Conservation (phyloP, 2,797 vertebrate genomes). For the Cuniculus paca region DNA sequence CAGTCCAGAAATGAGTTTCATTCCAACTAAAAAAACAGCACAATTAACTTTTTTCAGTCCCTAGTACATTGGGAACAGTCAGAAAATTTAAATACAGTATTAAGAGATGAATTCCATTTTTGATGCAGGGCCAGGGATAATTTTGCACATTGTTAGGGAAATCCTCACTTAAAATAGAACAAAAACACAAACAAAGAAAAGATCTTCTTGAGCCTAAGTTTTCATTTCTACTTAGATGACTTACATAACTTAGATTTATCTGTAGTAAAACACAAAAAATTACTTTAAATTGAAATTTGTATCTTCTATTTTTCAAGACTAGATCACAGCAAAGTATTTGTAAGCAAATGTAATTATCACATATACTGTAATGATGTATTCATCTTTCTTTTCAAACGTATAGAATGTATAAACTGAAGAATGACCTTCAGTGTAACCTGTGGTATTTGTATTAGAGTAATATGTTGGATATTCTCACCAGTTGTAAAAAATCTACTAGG, state of each 20-base stretch:
- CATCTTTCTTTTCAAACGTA: not conserved
- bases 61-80: not conserved
- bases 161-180: not conserved
- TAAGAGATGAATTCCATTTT: not conserved
- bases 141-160: not conserved
- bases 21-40: not conserved
- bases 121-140: not conserved
- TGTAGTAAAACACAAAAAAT: not conserved
- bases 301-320: not conserved
- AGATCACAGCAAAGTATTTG: not conserved
- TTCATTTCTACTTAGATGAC: not conserved
- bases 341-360: not conserved
- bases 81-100: not conserved
- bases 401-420: not conserved
- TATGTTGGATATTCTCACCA: not conserved
- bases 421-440: not conserved
- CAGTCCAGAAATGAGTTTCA: not conserved
- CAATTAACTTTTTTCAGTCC: not conserved
- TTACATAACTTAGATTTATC: conserved; percentile 18
- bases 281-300: not conserved
- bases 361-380: not conserved
- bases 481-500: not conserved
- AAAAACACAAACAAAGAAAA: not conserved
- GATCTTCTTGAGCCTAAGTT: not conserved
- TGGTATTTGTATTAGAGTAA: not conserved